Evolutionary conservation across 2,797 vertebrate genomes (phyloP), one percentile per base, ranked within the genome.

Genomic region (Siniperca undulata): DNA sequence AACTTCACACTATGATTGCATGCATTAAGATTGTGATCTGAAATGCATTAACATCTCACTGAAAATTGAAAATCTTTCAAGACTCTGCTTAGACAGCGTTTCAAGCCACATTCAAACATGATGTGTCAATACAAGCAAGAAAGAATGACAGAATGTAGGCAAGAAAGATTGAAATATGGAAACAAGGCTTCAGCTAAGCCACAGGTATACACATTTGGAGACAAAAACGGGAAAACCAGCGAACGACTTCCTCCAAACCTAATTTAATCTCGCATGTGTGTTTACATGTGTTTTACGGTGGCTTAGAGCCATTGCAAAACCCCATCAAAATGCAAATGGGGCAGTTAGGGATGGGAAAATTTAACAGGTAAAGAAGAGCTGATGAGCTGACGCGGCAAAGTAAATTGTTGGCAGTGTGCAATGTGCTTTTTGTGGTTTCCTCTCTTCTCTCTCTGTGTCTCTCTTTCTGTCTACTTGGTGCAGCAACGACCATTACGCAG

Each of bases 321-420:
- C 72, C 77, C 84, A 90, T 91, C 64, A 90, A 90, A 86, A 92
- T 93, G 90, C 88, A 89, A 92, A 92, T 92, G 76, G 59, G 3
- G 16, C 62, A 56, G 69, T 80, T 56, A 82, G n/a, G 78, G 72
- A 78, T 2, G 34, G 52, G 53, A 19, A 68, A 64, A 77, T 84
- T 4, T 17, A 53, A 30, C 86, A 88, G 88, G 90, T 91, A 82
- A 83, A 81, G 72, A 80, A 46, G 60, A 82, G 55, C 77, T 67
- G 78, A 82, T 85, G 75, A 87, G 90, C 90, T 90, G 90, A 92
- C 89, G 83, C 67, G 78, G 89, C 87, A 89, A 76, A 82, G 65
- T 74, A 27, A 72, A 78, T 12, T 74, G 84, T 55, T 83, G 66
- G 65, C 75, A 27, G 50, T 44, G 75, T 42, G 77, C 53, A 78